Conservation (phyloP, 2,113 vertebrate species). For the Lates calcarifer region DNA sequence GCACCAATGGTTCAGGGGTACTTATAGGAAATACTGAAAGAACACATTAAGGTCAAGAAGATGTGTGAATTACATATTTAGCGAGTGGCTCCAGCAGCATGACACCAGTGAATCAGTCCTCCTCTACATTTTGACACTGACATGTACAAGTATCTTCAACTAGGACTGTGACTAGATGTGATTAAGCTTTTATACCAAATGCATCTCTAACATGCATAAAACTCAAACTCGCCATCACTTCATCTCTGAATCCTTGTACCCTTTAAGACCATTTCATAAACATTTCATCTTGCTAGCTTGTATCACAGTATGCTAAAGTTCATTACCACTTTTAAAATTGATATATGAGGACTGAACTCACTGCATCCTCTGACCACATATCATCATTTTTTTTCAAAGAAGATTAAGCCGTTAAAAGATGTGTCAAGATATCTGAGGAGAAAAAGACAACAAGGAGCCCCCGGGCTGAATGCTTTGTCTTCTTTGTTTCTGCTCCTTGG, state of each 20-base stretch:
- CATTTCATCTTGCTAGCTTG: neutral
- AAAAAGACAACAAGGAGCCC: neutral
- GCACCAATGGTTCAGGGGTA: constrained; percentile 99
- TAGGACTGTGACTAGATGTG: constrained; percentile 6
- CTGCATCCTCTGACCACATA: neutral
- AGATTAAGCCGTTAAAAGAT: neutral
- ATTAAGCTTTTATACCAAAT: constrained; percentile 24
- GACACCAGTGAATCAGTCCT: neutral
- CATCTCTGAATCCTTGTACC: neutral
- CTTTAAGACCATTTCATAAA: neutral
- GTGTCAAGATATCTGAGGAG: neutral
- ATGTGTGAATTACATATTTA: constrained; percentile 1
- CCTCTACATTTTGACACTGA: neutral
- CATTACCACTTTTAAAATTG: neutral
- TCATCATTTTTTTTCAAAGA: neutral
- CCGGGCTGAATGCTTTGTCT: neutral
- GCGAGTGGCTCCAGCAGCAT: constrained; percentile 22
- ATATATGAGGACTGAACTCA: neutral
- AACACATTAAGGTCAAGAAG: constrained; percentile 38
- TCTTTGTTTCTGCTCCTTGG: constrained; percentile 11
- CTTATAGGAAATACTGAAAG: constrained; percentile 95
- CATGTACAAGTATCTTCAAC: neutral
- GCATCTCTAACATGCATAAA: neutral
- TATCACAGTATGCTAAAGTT: neutral
- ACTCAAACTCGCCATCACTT: neutral